Base-by-base conservation (phyloP, 2,113 vertebrate genomes). In the Eubucco bourcierii region DNA sequence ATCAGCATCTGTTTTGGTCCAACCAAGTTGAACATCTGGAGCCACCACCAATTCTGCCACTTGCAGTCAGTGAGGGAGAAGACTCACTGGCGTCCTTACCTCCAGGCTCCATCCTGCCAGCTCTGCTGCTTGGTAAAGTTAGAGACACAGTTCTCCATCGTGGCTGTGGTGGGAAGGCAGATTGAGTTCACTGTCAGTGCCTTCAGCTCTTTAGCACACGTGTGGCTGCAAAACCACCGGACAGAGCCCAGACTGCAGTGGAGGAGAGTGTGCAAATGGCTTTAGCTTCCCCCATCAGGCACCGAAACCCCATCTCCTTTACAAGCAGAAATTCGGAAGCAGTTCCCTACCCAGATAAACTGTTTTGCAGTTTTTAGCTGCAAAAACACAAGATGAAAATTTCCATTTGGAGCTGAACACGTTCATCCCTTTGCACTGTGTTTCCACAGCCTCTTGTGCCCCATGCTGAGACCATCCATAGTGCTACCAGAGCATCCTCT, bases 401-500 rank as follows among this genome's bases (percentile, higher is more conserved):
- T 64, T 37, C 19, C 18, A 23, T 80, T 52, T 3, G 7, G 65
- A 67, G 24, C 17, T 15, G 16, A 64, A 50, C 25, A 12, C 3
- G 1, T 11, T n/a, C 44, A 20, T 8, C 37, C 27, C 47, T 78
- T 83, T 46, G 23, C 44, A 2, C 17, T 15, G 34, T 23, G 29
- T 61, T 44, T 55, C 37, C 68, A 33, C 33, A 31, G 28, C 21
- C 31, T 31, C 19, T 85, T n/a, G 29, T 37, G 31, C 58, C 60
- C 50, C n/a, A 33, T 0, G 0, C 47, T 0, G 2, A 37, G 52
- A 15, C 12, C 76, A 67, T 20, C 59, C 31, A 60, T 24, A 44
- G 15, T 50, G 25, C 44, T 44, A 12, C n/a, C 61, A 56, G 20
- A 81, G 28, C 66, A 91, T 67, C 67, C 71, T 27, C 3, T n/a